These are phyloP conservation scores for Malurus splendens DNA, from an alignment of 2,797 vertebrate species.

Conservation along the genomic window DNA sequence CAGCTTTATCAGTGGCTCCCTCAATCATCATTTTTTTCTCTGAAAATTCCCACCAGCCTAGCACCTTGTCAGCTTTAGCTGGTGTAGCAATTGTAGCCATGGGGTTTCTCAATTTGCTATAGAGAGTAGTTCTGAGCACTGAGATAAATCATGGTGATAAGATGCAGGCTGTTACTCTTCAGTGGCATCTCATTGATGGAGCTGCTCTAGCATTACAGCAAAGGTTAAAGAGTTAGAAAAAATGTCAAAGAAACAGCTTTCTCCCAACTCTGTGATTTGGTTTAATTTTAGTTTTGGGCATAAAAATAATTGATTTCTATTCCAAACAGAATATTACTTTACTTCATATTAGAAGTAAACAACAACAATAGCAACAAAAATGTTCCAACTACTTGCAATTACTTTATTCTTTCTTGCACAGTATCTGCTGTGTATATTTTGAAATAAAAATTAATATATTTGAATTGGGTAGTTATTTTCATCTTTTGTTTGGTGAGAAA, in stretches of 20 bases:
- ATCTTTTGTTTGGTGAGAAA: background rate
- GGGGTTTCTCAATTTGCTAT: background rate
- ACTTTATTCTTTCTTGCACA: background rate
- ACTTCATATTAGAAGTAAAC: background rate
- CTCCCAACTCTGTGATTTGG: background rate
- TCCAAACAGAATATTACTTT: background rate
- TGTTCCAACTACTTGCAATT: background rate
- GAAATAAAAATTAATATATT: background rate
- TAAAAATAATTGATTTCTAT: background rate
- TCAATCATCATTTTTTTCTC: background rate
- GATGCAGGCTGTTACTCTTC: background rate
- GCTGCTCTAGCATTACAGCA: background rate
- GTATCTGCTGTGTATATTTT: background rate
- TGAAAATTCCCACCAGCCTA: background rate
- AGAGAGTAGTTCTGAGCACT: background rate
- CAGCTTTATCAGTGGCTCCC: background rate
- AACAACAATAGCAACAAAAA: background rate
- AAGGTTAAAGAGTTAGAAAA: background rate
- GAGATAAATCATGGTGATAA: background rate
- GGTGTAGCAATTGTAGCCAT: background rate
- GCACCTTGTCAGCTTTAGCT: background rate
- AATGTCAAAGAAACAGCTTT: background rate
- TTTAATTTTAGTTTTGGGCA: background rate
- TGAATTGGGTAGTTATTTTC: background rate
- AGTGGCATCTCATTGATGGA: background rate